Evolutionary conservation across 2,888 invertebrate genomes (phyloP).

Genomic region (Heliothis peltigera): DNA sequence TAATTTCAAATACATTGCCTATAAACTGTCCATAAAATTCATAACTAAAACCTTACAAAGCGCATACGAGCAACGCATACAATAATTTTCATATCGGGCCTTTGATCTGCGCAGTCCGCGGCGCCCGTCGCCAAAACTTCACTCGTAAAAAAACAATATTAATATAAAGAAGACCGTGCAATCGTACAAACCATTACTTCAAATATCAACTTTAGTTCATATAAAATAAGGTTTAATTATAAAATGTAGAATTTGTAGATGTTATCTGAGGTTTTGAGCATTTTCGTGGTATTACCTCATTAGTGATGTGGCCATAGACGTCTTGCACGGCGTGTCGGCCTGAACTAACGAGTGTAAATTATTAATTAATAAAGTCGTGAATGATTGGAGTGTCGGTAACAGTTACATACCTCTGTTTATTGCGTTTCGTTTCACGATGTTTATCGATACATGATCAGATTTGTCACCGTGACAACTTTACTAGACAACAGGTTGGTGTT

Average conservation of each 20-base stretch:
- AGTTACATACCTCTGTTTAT: constrained; percentile 39
- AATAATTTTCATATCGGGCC: constrained; percentile 56
- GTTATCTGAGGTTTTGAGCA: constrained; percentile 20
- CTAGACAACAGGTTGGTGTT: not conserved
- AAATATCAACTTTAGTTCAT: constrained; percentile 25
- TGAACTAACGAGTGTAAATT: constrained; percentile 54
- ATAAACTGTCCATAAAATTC: constrained; percentile 48
- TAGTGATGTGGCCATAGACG: constrained; percentile 40
- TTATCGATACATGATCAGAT: constrained; percentile 35
- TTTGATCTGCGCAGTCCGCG: constrained; percentile 54
- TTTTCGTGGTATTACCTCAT: constrained; percentile 48
- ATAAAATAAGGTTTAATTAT: constrained; percentile 23
- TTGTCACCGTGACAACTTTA: constrained; percentile 14
- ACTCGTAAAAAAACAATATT: constrained; percentile 64
- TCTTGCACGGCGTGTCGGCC: constrained; percentile 55
- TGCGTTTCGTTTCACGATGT: constrained; percentile 36
- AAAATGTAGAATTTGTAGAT: constrained; percentile 12
- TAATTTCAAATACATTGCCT: constrained; percentile 10
- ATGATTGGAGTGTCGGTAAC: constrained; percentile 44
- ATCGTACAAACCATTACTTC: not conserved
- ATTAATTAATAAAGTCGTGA: constrained; percentile 59
- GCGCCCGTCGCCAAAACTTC: constrained; percentile 53
- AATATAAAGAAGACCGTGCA: constrained; percentile 32
- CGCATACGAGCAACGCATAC: constrained; percentile 34
- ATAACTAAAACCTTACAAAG: constrained; percentile 47